Base-by-base conservation (phyloP, 2,888 invertebrate species). In the Phyto melanocephala region DNA sequence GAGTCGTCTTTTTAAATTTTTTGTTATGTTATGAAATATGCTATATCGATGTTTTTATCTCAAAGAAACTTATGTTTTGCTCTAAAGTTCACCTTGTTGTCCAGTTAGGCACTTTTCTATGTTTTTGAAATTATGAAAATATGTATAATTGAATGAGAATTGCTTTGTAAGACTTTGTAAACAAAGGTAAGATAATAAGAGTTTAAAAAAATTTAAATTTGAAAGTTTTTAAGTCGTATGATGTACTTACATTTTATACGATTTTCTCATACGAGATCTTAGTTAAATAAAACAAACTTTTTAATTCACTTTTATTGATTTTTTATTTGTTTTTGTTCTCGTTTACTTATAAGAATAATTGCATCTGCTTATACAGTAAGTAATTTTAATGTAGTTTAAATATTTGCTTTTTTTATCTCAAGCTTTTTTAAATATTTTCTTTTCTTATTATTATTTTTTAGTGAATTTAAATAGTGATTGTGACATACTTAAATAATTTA, bases 261-360 rank as follows among this genome's bases (percentile, higher is more conserved):
- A n/a, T n/a, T n/a, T n/a, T n/a, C n/a, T n/a, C 5, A 52, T 13
- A 6, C 17, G 4, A 50, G 7, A 35, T 24, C 2, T 42, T 8
- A 24, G 15, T 40, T 40, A 35, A 70, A 83, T 56, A 74, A 84
- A 80, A 81, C 50, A n/a, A 62, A 8, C 63, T 83, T 85, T 35
- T 79, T 65, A 63, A 84, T 84, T 86, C 80, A 81, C 84, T 82
- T 85, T 86, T 85, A 84, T 85, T 86, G 47, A 84, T 50, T 81
- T 67, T 83, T 84, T 84, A 88, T 60, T 67, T 58, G 37, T 56
- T 58, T 62, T 76, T 75, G 47, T 76, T 70, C 11, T 42, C 47
- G 47, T 70, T 75, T 79, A 88, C 88, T 88, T 89, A 89, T 89
- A 89, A 89, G 88, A 89, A 89, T 89, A 89, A 89, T 88, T 88